Conservation (phyloP, 2,888 invertebrate species). For the Fragum sueziense region DNA sequence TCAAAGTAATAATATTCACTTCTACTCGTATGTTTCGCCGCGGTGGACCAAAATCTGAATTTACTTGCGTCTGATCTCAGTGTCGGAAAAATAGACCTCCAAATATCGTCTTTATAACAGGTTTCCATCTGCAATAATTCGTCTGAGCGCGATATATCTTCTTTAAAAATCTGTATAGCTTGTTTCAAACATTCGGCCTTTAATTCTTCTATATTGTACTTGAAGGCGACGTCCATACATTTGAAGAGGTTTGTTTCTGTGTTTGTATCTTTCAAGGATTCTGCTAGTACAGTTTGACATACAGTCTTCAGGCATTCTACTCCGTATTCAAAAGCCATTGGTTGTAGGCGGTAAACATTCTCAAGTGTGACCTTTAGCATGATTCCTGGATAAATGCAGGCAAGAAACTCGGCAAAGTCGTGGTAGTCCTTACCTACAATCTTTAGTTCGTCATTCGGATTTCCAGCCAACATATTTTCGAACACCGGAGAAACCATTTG, state of each 20-base stretch:
- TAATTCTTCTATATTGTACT: not conserved
- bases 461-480: not conserved
- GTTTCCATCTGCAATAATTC: not conserved
- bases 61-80: not conserved
- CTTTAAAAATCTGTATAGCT: not conserved
- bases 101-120: not conserved
- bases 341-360: not conserved
- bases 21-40: too few species aligned
- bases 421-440: not conserved
- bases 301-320: not conserved
- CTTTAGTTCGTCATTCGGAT: not conserved
- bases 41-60: not conserved
- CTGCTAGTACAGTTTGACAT: not conserved
- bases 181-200: conserved; percentile 5
- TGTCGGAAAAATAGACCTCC: not conserved
- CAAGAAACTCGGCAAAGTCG: conserved; percentile 16
- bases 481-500: not conserved
- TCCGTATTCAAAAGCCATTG: not conserved
- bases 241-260: not conserved
- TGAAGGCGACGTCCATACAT: not conserved
- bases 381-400: not conserved
- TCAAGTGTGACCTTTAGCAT: not conserved
- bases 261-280: not conserved
- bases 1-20: not conserved
- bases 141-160: not conserved